A percentile compares a stretch with the other conserved stretches of the same genome.
Evolutionary conservation across 2,113 vertebrate genomes (phyloP).

Genomic region (Oceanodroma tethys): DNA sequence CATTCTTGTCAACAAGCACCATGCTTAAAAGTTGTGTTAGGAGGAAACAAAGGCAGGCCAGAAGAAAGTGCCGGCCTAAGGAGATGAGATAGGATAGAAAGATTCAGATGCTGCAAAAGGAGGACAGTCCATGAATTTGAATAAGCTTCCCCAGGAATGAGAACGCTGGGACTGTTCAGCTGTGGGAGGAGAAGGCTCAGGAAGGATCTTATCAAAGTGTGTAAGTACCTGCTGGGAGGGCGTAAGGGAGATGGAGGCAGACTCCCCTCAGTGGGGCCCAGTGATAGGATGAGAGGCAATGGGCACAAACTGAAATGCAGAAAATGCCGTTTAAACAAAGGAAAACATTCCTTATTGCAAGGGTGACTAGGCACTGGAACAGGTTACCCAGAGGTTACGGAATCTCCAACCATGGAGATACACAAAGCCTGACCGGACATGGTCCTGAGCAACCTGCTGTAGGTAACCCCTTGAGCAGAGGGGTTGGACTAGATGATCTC

Average conservation of each 20-base stretch:
- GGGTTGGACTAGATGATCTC: background rate
- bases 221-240: background rate
- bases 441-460: background rate
- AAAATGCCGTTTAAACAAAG: background rate
- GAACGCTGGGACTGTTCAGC: background rate
- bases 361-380: background rate
- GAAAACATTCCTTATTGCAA: background rate
- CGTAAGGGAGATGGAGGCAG: background rate
- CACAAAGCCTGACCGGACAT: background rate
- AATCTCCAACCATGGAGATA: background rate
- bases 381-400: background rate
- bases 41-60: background rate
- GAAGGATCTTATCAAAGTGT: background rate
- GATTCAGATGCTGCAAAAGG: background rate
- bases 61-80: background rate
- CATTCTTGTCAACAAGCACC: background rate
- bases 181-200: background rate
- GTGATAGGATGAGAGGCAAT: background rate
- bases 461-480: background rate
- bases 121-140: background rate
- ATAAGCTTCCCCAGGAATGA: background rate
- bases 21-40: background rate
- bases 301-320: background rate
- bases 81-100: background rate
- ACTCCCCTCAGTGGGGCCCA: background rate